Evolutionary conservation across 2,113 vertebrate genomes (phyloP), one percentile per base, ranked within the genome.

Genomic region (Psilopogon haemacephalus): DNA sequence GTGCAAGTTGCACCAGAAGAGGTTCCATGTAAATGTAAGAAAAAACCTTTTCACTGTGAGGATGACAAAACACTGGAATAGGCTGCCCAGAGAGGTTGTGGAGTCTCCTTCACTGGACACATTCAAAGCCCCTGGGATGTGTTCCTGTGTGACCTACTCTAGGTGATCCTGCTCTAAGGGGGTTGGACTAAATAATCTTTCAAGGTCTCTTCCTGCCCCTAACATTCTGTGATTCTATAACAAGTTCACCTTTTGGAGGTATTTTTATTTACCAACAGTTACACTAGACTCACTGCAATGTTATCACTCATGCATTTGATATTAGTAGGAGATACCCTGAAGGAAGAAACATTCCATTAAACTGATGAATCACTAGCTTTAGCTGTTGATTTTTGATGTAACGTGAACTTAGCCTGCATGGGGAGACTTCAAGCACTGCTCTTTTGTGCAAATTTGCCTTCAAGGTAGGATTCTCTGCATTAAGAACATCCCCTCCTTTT

Each of bases 311-410:
- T 37, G 44, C 48, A 84, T 89, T 60, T 59, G 56, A 88, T 64
- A 89, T 64, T 76, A 89, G 50, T 35, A 76, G 38, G 75, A 89
- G 86, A 81, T n/a, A 76, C 54, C 64, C 75, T 60, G 30, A 86
- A 91, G 85, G 68, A 88, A 94, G 64, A 90, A 69, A 48, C 63
- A 88, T 93, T 91, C 77, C 59, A 87, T 96, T 95, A 87, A 84
- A 83, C 17, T 85, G 89, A 95, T 92, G 83, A 94, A 95, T 93
- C 68, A 89, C 91, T 84, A 52, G 40, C 86, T 96, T 85, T 81
- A 86, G 58, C 89, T 90, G 91, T 72, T 94, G 92, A 95, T 94
- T 89, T 94, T 90, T 80, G 60, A 50, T 91, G 63, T 84, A 68
- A 46, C 86, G 94, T 80, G 95, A 96, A 94, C 33, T 91, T 75